Percentiles rank a stretch among this genome's conserved stretches.
phyloP scores from a whole-genome alignment of 2,888 invertebrate genomes.

The Leistus spinibarbis region DNA sequence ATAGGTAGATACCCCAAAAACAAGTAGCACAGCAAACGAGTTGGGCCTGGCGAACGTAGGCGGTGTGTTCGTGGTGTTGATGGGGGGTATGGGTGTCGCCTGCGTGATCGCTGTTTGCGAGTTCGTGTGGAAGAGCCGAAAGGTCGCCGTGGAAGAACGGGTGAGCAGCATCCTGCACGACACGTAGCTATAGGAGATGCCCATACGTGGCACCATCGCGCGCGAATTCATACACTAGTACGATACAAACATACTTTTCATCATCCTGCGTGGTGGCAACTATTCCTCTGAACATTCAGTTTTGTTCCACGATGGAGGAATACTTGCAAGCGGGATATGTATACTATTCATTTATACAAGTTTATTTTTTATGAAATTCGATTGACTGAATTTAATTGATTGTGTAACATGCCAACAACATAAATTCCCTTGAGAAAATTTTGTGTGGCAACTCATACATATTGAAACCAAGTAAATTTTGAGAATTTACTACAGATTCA shows the following conservation, averaged over 20 bases:
- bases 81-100: conserved; percentile 91
- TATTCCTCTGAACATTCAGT: background rate
- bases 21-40: conserved; percentile 85
- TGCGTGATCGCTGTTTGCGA: conserved; percentile 94
- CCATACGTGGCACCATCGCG: background rate
- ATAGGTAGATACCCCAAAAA: conserved; percentile 83
- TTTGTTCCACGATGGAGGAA: background rate
- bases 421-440: no score
- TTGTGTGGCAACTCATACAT: no score
- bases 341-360: background rate
- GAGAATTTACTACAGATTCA: no score
- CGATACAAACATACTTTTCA: conserved; percentile 3
- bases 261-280: background rate
- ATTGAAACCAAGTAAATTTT: no score
- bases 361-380: background rate
- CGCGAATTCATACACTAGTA: background rate
- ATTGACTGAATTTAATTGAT: background rate
- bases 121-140: conserved; percentile 94
- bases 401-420: background rate
- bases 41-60: conserved; percentile 94
- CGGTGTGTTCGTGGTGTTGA: conserved; percentile 94
- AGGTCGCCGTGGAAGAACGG: conserved; percentile 89
- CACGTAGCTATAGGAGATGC: conserved; percentile 56
- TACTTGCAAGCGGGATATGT: background rate
- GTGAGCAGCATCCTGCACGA: conserved; percentile 68